A percentile compares a stretch with the other conserved stretches of the same genome.
Conservation (phyloP, 2,113 vertebrate genomes). For the Donacobius atricapilla region DNA sequence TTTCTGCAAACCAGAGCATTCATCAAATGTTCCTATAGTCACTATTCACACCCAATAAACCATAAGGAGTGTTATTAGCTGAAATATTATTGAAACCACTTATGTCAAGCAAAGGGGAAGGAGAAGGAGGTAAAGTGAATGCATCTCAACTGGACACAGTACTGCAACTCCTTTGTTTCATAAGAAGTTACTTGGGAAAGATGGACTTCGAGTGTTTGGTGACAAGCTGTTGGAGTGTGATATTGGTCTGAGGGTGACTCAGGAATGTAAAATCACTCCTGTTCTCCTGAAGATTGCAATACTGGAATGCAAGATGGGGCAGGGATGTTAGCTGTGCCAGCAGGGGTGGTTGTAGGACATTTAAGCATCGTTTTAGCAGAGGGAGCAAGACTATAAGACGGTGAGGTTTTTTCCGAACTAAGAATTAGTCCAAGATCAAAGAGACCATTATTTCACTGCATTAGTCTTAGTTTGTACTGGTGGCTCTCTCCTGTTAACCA, state of each 20-base stretch:
- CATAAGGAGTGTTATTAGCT: neutral
- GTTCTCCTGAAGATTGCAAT: neutral
- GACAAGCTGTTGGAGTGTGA: neutral
- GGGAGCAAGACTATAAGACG: neutral
- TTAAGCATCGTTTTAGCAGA: neutral
- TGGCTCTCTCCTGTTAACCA: neutral
- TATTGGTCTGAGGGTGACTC: neutral
- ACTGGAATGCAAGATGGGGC: neutral
- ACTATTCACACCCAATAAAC: neutral
- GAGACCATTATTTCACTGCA: neutral
- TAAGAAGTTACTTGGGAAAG: neutral
- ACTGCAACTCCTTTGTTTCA: neutral
- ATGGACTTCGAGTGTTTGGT: neutral
- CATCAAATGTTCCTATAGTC: neutral
- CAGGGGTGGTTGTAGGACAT: neutral
- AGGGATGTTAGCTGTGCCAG: neutral
- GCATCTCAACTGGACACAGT: neutral
- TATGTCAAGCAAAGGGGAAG: neutral
- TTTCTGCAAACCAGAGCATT: neutral
- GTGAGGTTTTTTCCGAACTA: neutral
- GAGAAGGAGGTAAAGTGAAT: neutral
- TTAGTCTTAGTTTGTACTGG: neutral
- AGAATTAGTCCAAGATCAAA: neutral
- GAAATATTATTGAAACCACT: neutral
- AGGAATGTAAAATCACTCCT: neutral